Evolutionary conservation across 2,888 invertebrate species (phyloP).

Genomic region (Elgonia sp.): DNA sequence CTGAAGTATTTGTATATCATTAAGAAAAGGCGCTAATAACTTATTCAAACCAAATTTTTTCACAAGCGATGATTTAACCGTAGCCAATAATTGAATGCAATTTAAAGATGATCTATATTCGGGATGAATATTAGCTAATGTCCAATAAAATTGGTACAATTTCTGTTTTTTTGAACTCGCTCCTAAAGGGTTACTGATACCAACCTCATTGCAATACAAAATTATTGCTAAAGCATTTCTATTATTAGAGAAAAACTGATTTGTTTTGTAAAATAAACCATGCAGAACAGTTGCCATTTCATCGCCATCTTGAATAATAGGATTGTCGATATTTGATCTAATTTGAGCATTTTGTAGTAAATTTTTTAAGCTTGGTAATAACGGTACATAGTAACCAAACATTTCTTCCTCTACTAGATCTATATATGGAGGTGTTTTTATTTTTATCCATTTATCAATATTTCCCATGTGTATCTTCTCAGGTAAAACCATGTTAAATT

Average conservation of each 20-base stretch:
- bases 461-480: neutral
- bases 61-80: neutral
- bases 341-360: neutral
- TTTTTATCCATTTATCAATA: neutral
- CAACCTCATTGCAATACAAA: neutral
- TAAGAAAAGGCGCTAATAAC: neutral
- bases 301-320: neutral
- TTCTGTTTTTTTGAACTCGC: neutral
- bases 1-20: neutral
- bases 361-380: neutral
- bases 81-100: neutral
- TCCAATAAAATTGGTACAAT: neutral
- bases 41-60: neutral
- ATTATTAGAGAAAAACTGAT: neutral
- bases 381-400: neutral
- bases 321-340: neutral
- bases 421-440: neutral
- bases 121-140: neutral
- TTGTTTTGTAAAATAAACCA: neutral
- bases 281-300: neutral
- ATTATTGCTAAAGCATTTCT: conserved; percentile 5
- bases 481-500: no score
- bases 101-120: neutral
- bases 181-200: neutral
- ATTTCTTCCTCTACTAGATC: neutral